Evolutionary conservation across 2,797 vertebrate genomes (phyloP), one percentile per base, ranked within the genome.

Genomic region (Arnoldichthys spilopterus): DNA sequence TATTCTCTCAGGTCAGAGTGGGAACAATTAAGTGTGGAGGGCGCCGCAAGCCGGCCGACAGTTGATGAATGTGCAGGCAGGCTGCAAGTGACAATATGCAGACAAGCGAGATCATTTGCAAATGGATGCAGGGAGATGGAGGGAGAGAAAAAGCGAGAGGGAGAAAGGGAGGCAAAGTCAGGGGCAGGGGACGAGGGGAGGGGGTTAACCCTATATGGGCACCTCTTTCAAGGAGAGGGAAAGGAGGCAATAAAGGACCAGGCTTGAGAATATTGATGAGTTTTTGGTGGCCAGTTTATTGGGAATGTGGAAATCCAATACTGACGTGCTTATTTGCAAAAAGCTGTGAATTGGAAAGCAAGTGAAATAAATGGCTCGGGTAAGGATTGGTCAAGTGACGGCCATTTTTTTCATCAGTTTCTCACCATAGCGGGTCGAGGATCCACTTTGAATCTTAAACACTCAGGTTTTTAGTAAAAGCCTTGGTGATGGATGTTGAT

Each of bases 51-150:
- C 83, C 85, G 85, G 89, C 91, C 86, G 93, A 92, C 93, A 93
- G 91, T 94, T 97, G 95, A 96, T 96, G 95, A 96, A 97, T 96
- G 95, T 92, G 91, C 91, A 82, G 90, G 94, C 93, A 89, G 91
- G 92, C 92, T 86, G 92, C 91, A 84, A 90, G 92, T 95, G 95
- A 96, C 95, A 96, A 95, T 95, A 96, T 95, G 95, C 95, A 96
- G 95, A 96, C 94, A 95, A 95, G 95, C 93, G 92, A 94, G 94
- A 95, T 92, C 92, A 94, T 94, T 96, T 96, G 93, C 94, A 96
- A 95, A 95, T 95, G 91, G 94, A 92, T 94, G 91, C 87, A 26
- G 90, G 83, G 79, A 88, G 89, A 86, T 86, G 76, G 80, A 75
- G 87, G 82, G 86, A 84, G 85, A 67, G 81, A 69, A 84, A 77